phyloP scores from a whole-genome alignment of 2,113 vertebrate species.

The Chaenocephalus aceratus region DNA sequence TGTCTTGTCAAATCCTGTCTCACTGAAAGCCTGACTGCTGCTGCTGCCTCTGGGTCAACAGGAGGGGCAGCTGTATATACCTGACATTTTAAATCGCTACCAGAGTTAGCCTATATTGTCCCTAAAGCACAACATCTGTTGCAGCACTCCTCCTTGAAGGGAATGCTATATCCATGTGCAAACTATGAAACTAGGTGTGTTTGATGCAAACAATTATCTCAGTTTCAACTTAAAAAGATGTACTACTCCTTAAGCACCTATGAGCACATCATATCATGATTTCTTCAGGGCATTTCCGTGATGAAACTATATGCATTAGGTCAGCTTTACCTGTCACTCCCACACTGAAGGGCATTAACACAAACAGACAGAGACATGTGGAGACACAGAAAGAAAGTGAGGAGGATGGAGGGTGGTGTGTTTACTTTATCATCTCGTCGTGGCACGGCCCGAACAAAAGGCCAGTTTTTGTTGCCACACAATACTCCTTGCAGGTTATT shows the following conservation, averaged over 20 bases:
- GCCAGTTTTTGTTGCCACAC: slow-evolving; percentile 35
- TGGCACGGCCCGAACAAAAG: slow-evolving; percentile 55
- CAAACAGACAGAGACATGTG: background rate
- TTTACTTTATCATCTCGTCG: slow-evolving; percentile 48
- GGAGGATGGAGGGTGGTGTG: background rate
- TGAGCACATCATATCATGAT: background rate
- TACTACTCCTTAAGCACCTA: slow-evolving; percentile 35
- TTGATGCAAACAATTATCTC: slow-evolving; percentile 16
- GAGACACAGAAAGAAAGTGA: slow-evolving; percentile 17
- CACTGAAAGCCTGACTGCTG: slow-evolving; percentile 45
- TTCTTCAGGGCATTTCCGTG: background rate
- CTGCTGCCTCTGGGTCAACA: slow-evolving; percentile 57
- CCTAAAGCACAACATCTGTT: slow-evolving; percentile 5
- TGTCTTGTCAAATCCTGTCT: slow-evolving; percentile 77
- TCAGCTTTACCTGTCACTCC: slow-evolving; percentile 31
- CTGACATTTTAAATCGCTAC: slow-evolving; percentile 23
- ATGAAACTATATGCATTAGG: slow-evolving; percentile 3
- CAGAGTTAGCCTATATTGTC: background rate
- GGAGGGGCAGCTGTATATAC: slow-evolving; percentile 32
- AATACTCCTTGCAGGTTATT: slow-evolving; percentile 73
- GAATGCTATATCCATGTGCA: slow-evolving; percentile 2
- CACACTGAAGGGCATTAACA: background rate
- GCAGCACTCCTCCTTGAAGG: background rate
- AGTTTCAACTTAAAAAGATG: slow-evolving; percentile 31
- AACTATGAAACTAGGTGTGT: slow-evolving; percentile 48